These are phyloP conservation scores for Drosophila nigromelanica DNA, from an alignment of 1,140 invertebrate species.

Conservation along the genomic window DNA sequence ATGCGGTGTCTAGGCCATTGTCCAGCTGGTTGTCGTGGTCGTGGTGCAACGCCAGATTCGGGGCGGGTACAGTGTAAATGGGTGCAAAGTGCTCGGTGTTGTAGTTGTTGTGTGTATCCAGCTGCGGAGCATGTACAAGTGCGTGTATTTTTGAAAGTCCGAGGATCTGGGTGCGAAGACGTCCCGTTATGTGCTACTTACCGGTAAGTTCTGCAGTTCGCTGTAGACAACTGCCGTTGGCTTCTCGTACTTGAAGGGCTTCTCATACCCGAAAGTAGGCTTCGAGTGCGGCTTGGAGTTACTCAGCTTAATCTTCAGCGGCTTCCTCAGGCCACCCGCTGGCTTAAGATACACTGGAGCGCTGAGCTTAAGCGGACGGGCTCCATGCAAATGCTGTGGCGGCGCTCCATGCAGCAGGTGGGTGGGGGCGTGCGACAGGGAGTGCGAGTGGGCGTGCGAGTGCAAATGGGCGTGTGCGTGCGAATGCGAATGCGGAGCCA, in stretches of 20 bases:
- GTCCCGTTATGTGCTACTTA: constrained; percentile 43
- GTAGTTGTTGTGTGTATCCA: constrained; percentile 69
- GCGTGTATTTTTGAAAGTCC: neutral
- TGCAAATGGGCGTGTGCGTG: constrained; percentile 37
- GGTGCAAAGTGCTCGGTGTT: constrained; percentile 86
- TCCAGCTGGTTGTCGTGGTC: constrained; percentile 72
- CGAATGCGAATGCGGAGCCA: constrained; percentile 5
- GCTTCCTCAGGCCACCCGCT: constrained; percentile 54
- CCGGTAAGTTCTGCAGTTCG: constrained; percentile 72
- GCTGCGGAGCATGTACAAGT: constrained; percentile 48
- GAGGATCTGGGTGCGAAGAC: constrained; percentile 13
- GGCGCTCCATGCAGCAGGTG: constrained; percentile 49
- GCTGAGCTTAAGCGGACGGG: constrained; percentile 62
- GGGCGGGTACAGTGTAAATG: constrained; percentile 92
- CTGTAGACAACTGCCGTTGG: constrained; percentile 61
- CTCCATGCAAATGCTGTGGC: constrained; percentile 48
- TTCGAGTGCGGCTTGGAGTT: constrained; percentile 66
- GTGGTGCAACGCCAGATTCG: constrained; percentile 85
- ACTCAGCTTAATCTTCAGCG: constrained; percentile 73
- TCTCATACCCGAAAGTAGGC: constrained; percentile 71
- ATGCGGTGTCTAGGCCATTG: constrained; percentile 50
- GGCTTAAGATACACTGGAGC: constrained; percentile 67
- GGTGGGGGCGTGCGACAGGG: constrained; percentile 40
- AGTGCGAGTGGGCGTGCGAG: constrained; percentile 42
- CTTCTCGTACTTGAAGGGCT: constrained; percentile 77